Base-by-base conservation (phyloP, 1,140 invertebrate species). In the Onthophagus taurus region DNA sequence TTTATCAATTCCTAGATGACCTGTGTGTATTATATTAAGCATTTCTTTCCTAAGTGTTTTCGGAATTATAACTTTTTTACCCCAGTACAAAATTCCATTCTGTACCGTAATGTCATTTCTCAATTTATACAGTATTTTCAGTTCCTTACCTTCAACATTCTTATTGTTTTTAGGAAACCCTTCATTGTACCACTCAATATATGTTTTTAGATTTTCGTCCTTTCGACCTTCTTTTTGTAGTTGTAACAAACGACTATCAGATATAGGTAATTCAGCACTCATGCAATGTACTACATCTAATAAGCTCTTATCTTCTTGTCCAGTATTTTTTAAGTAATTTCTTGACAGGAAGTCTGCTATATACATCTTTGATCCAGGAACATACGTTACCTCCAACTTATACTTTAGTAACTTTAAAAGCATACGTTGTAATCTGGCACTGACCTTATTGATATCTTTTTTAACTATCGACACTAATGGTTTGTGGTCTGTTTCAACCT, bases 131-230 rank as follows among this genome's bases (percentile, higher is more conserved):
- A 48, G 49, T 13, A 43, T n/a, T 41, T 46, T 42, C 16, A 47
- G 14, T 9, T 31, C 6, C 37, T 16, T 9, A 19, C 11, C 42
- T 26, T 37, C 21, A 37, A 60, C 13, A 31, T 57, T 33, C 29
- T 51, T 59, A 35, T 44, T 58, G 20, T 35, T 48, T 6, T 59
- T 52, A 39, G 67, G 66, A 64, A 61, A 70, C 2, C 63, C 63
- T 12, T 52, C 45, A 11, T 12, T 30, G 14, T 30, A 30, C 7
- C 29, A 3, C 3, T 30, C 8, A 2, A 3, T 2, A 12, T 12
- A 12, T 8, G 14, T 30, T 11, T 4, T 12, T 12, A 11, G 3
- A 30, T 3, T 30, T 30, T 11, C 8, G 14, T 30, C 29, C 3
- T 13, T 30, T 13, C 14, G n/a, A 12, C 2, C 29, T 12, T n/a